phyloP scores from a whole-genome alignment of 1,140 invertebrate genomes.

The Drosophila mauritiana region DNA sequence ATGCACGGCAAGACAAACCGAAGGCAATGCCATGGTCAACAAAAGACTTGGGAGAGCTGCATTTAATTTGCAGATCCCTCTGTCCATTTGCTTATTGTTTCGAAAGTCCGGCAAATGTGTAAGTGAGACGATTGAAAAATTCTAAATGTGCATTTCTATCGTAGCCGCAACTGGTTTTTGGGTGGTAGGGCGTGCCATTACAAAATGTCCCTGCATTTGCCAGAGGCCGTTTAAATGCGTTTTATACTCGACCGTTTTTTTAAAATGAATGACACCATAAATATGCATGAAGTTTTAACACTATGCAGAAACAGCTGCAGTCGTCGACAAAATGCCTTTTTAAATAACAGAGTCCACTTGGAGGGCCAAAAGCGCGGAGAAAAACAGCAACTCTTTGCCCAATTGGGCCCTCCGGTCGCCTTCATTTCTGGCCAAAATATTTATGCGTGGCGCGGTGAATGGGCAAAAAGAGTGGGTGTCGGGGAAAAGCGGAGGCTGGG shows the following conservation, averaged over 20 bases:
- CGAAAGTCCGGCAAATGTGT: conserved; percentile 11
- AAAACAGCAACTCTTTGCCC: conserved; percentile 47
- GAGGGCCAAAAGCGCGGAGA: conserved; percentile 19
- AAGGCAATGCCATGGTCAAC: conserved; percentile 30
- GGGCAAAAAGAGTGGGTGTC: neutral
- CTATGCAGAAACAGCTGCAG: conserved; percentile 69
- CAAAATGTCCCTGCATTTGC: conserved; percentile 20
- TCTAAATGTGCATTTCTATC: conserved; percentile 23
- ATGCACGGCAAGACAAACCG: conserved; percentile 51
- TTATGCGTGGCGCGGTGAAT: conserved; percentile 34
- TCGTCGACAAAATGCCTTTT: conserved; percentile 65
- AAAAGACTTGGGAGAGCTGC: conserved; percentile 12
- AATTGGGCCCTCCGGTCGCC: conserved; percentile 31
- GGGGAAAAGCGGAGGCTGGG: conserved; percentile 1
- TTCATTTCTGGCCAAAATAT: conserved; percentile 45
- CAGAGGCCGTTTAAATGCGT: conserved; percentile 72
- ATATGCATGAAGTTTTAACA: conserved; percentile 83
- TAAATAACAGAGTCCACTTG: conserved; percentile 77
- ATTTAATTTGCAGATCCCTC: conserved; percentile 29
- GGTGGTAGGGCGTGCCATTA: neutral
- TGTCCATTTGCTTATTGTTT: conserved; percentile 35
- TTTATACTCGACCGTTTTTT: conserved; percentile 65
- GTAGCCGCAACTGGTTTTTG: conserved; percentile 4
- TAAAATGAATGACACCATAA: conserved; percentile 83
- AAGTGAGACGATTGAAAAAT: conserved; percentile 28